phyloP scores from a whole-genome alignment of 2,797 vertebrate species.

The Enteromius radiatus region DNA sequence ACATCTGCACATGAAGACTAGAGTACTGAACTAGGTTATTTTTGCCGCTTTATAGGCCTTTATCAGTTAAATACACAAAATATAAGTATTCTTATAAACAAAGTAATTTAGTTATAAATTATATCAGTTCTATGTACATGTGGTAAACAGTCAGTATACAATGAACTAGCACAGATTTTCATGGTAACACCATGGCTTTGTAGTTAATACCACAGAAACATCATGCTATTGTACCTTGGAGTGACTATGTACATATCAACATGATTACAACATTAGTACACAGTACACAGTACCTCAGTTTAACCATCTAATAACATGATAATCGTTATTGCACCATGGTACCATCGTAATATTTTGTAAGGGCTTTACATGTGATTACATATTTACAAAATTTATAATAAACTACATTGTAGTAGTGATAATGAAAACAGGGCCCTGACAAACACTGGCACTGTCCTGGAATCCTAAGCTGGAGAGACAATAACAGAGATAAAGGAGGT shows the following conservation, averaged over 20 bases:
- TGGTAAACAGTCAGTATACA: neutral
- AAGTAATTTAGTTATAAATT: neutral
- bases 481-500: slow-evolving; percentile 48
- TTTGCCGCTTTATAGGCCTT: neutral
- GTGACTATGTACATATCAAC: neutral
- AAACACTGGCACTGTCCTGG: slow-evolving; percentile 25
- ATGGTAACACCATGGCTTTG: neutral
- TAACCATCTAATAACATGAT: neutral
- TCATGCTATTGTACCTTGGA: neutral
- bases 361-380: neutral
- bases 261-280: neutral
- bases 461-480: slow-evolving; percentile 36
- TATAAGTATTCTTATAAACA: neutral
- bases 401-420: slow-evolving; percentile 38
- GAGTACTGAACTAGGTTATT: too few species aligned
- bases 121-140: neutral
- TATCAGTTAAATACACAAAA: neutral
- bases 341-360: neutral
- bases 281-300: neutral
- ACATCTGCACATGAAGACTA: too few species aligned
- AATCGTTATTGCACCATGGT: neutral
- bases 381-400: neutral
- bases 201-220: neutral
- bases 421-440: slow-evolving; percentile 27
- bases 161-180: neutral